Evolutionary conservation across 2,113 vertebrate genomes (phyloP).

Genomic region (Hippocampus abdominalis): DNA sequence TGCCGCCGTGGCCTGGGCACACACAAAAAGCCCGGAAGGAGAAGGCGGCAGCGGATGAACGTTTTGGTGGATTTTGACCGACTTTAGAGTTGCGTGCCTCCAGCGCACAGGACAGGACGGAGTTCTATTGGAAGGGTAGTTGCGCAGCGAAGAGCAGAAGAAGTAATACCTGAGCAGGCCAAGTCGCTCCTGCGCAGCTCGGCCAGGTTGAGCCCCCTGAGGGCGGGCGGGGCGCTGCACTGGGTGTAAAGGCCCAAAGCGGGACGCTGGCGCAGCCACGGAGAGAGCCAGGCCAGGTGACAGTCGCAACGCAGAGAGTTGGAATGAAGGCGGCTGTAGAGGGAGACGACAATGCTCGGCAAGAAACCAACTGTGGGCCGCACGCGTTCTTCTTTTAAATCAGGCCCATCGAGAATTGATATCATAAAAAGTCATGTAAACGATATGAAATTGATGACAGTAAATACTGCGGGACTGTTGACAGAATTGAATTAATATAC

Average conservation of each 20-base stretch:
- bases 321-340: constrained; percentile 83
- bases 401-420: too few species aligned
- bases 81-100: background rate
- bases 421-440: too few species aligned
- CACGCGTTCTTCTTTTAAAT: too few species aligned
- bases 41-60: background rate
- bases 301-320: constrained; percentile 89
- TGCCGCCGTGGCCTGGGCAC: constrained; percentile 77
- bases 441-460: too few species aligned
- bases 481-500: too few species aligned
- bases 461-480: too few species aligned
- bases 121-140: too few species aligned
- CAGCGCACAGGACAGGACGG: too few species aligned
- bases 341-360: background rate
- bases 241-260: constrained; percentile 89
- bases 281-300: constrained; percentile 88
- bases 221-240: constrained; percentile 76
- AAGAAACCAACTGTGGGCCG: too few species aligned
- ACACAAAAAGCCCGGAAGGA: background rate
- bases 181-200: constrained; percentile 89
- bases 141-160: background rate
- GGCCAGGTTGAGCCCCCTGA: constrained; percentile 84
- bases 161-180: constrained; percentile 79
- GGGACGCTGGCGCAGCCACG: constrained; percentile 86
- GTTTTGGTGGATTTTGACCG: background rate